Conservation (phyloP, 2,888 invertebrate species). For the Ecdyonurus torrentis region DNA sequence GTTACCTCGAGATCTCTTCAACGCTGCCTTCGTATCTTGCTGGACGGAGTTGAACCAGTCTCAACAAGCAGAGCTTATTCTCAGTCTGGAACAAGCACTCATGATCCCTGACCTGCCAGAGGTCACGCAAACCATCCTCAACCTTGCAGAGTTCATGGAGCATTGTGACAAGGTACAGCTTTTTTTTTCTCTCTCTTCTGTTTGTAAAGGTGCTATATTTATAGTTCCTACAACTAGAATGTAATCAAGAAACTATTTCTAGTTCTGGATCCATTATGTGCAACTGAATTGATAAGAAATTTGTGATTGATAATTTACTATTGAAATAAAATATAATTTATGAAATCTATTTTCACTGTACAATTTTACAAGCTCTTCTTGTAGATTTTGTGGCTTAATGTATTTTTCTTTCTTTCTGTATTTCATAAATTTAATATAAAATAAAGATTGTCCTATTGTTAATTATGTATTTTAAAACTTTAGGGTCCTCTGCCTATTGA, state of each 20-base stretch:
- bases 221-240: neutral
- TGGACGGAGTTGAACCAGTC: conserved; percentile 85
- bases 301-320: too few relatives aligned
- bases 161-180: conserved; percentile 74
- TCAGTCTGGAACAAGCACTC: conserved; percentile 74
- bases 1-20: conserved; percentile 89
- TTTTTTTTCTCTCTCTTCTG: too few relatives aligned
- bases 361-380: too few relatives aligned
- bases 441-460: neutral
- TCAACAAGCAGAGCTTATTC: conserved; percentile 69
- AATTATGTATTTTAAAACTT: neutral
- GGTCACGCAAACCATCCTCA: conserved; percentile 88
- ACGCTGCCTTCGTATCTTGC: conserved; percentile 97
- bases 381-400: too few relatives aligned
- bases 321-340: too few relatives aligned
- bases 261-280: conserved; percentile 9
- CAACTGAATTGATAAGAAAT: too few relatives aligned
- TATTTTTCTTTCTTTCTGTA: too few relatives aligned
- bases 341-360: too few relatives aligned
- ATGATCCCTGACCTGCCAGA: conserved; percentile 88
- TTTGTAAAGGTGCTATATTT: neutral
- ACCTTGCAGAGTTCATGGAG: conserved; percentile 98
- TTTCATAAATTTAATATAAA: neutral
- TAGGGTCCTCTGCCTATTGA: conserved; percentile 82
- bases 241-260: neutral